These are phyloP conservation scores for Ganaspis brasiliensis DNA, from an alignment of 2,888 invertebrate genomes.

Conservation along the genomic window DNA sequence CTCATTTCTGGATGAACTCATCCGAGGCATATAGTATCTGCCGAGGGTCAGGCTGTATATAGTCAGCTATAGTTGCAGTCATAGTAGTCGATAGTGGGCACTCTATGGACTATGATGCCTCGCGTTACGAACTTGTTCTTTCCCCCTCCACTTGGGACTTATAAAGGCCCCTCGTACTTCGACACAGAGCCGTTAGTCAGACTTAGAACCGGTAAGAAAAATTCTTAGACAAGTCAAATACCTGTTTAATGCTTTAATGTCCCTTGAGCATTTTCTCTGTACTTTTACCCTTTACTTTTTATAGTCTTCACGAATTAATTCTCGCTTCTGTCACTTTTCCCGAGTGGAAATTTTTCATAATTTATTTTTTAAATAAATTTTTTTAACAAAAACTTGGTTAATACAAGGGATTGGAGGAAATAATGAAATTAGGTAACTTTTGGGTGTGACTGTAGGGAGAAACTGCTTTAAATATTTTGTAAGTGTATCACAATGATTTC, in stretches of 20 bases:
- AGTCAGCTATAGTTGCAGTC: conserved; percentile 8
- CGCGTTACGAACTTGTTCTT: conserved; percentile 31
- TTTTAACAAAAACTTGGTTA: too few species aligned
- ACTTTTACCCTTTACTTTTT: neutral
- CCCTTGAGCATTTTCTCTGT: conserved; percentile 17
- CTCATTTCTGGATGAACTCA: conserved; percentile 49
- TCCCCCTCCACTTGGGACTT: conserved; percentile 12
- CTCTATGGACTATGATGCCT: conserved; percentile 8
- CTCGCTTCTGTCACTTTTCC: too few species aligned
- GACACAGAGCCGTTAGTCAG: conserved; percentile 57
- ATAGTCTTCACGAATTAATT: too few species aligned
- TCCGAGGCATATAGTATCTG: conserved; percentile 33
- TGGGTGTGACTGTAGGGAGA: neutral
- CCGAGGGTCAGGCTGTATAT: too few species aligned
- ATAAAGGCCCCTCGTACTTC: conserved; percentile 43
- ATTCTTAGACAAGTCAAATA: conserved; percentile 49
- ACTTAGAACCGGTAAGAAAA: conserved; percentile 56
- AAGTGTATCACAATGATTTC: neutral
- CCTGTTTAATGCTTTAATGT: conserved; percentile 13
- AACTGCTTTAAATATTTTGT: neutral
- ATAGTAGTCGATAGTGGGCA: conserved; percentile 2
- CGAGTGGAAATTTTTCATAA: too few species aligned
- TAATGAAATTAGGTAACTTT: too few species aligned
- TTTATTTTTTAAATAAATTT: too few species aligned
- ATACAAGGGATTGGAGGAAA: too few species aligned